These are phyloP conservation scores for Athene cunicularia DNA, from an alignment of 2,113 vertebrate species.

Conservation along the genomic window DNA sequence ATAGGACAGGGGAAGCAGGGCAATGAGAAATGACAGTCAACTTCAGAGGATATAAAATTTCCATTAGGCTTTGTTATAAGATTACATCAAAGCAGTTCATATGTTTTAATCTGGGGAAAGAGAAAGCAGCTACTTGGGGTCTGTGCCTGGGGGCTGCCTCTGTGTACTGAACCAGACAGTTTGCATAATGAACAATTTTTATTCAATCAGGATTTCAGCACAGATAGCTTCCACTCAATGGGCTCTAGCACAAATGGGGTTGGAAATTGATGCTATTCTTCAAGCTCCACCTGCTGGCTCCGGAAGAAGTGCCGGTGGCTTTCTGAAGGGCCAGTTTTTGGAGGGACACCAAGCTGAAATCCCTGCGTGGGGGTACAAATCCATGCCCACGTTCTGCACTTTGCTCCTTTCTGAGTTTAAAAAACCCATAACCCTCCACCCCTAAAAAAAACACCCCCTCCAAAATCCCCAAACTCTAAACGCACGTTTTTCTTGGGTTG, in stretches of 20 bases:
- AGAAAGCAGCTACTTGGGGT: conserved; percentile 75
- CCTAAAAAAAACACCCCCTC: background rate
- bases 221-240: conserved; percentile 69
- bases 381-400: background rate
- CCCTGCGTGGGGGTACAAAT: background rate
- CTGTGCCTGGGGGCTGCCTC: conserved; percentile 77
- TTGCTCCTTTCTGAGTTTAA: background rate
- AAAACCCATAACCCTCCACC: too few species aligned
- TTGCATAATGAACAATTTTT: conserved; percentile 80
- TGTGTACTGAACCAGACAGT: conserved; percentile 76
- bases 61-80: conserved; percentile 79
- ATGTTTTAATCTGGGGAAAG: conserved; percentile 78
- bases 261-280: conserved; percentile 69
- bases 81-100: conserved; percentile 80
- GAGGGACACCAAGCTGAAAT: background rate
- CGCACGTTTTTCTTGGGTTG: background rate
- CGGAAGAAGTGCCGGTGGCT: background rate
- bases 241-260: conserved; percentile 41
- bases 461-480: background rate
- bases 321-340: background rate
- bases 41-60: conserved; percentile 80
- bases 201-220: conserved; percentile 75
- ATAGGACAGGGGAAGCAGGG: conserved; percentile 65
- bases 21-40: conserved; percentile 72
- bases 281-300: conserved; percentile 77